Base-by-base conservation (phyloP, 2,888 invertebrate species). In the Helicoverpa assulta region DNA sequence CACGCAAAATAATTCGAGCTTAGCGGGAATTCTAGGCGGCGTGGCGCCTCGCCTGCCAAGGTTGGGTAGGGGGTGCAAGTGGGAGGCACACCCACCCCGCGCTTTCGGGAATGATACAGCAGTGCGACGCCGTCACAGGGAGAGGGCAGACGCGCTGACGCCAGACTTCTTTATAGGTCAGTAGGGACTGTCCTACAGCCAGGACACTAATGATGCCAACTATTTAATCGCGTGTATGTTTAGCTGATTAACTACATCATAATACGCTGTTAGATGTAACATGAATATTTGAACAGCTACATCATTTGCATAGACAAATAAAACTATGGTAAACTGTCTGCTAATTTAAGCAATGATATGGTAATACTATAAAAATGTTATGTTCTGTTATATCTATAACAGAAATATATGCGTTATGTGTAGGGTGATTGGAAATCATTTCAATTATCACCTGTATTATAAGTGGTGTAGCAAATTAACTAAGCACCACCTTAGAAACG, bases 51-150 rank as follows among this genome's bases (percentile, higher is more conserved):
- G 70, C 66, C 52, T 69, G 71, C 68, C 75, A 76, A 70, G 76
- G 74, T 69, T 72, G 72, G 72, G 69, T 29, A 47, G 58, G 16
- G 73, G 80, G 76, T 52, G 68, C 71, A 68, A 43, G 66, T 69
- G 65, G 59, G 68, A 40, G 67, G 52, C 51, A 33, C 19, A 33
- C 50, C 62, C 81, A 81, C 81, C 81, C 72, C 59, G 80, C 70
- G 76, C 76, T 70, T 79, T 70, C 80, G 83, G 84, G 83, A 87
- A 87, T 87, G 90, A 87, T 88, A 90, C 91, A 89, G 90, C 93
- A 93, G 91, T 93, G 92, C 93, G 91, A 85, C 89, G 88, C 73
- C 78, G 81, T 70, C 75, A 71, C 73, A 75, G 74, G 79, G 77
- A 78, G 76, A 70, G 69, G 73, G 76, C 74, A 89, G 89, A 89